phyloP scores from a whole-genome alignment of 2,888 invertebrate species.

The Eupsilia transversa region DNA sequence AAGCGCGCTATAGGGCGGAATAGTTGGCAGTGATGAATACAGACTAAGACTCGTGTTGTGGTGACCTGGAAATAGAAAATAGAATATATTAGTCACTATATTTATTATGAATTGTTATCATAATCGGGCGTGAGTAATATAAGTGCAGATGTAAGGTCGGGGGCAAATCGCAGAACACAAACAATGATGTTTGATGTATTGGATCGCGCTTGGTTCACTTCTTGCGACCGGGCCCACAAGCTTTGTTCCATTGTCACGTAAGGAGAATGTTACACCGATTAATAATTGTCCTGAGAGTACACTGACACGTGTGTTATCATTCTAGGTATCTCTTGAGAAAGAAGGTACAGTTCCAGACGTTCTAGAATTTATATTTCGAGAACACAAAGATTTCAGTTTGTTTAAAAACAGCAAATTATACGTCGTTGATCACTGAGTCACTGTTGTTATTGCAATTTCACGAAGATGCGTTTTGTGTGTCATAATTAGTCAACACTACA shows the following conservation, averaged over 20 bases:
- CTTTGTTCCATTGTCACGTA: constrained; percentile 86
- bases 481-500: not conserved
- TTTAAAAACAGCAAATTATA: not conserved
- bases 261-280: constrained; percentile 72
- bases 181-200: constrained; percentile 84
- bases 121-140: constrained; percentile 67
- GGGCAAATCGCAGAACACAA: constrained; percentile 74
- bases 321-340: constrained; percentile 18
- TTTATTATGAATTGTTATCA: constrained; percentile 54
- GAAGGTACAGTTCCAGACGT: not conserved
- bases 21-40: constrained; percentile 87
- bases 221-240: constrained; percentile 71
- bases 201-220: constrained; percentile 69
- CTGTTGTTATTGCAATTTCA: constrained; percentile 1
- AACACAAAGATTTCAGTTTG: not conserved
- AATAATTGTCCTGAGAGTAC: constrained; percentile 46
- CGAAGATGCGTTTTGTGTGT: not conserved
- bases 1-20: constrained; percentile 85
- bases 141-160: constrained; percentile 68
- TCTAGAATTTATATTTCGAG: constrained; percentile 12
- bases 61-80: constrained; percentile 81
- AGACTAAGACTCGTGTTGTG: constrained; percentile 79
- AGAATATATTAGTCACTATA: constrained; percentile 32
- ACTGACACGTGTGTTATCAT: constrained; percentile 20
- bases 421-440: not conserved